Percentiles rank a stretch among this genome's conserved stretches.
Evolutionary conservation across 2,888 invertebrate genomes (phyloP).

Genomic region (Microplitis deprimator): DNA sequence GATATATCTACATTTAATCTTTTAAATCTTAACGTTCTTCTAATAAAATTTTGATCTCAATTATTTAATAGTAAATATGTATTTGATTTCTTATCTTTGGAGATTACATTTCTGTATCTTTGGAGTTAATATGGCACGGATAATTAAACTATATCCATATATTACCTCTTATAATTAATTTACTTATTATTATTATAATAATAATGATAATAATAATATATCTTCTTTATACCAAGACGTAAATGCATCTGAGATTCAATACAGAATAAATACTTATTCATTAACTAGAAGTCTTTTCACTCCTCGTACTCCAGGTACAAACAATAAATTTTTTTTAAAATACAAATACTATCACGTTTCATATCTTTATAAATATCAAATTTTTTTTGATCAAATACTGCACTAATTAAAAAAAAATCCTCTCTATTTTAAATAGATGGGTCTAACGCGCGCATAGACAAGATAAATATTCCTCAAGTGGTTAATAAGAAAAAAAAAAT

Average conservation of each 20-base stretch:
- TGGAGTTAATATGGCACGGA: neutral
- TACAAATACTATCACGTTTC: neutral
- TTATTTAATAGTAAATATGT: neutral
- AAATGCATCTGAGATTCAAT: neutral
- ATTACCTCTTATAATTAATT: neutral
- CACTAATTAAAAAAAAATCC: neutral
- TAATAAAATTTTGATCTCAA: neutral
- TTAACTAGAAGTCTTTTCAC: neutral
- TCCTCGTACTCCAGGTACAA: slow-evolving; percentile 1
- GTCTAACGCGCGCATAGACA: no score
- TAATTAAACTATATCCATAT: neutral
- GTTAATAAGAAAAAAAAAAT: neutral
- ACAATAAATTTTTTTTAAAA: neutral
- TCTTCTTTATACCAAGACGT: neutral
- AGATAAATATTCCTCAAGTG: neutral
- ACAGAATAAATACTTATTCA: neutral
- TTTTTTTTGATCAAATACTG: neutral
- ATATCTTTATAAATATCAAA: neutral
- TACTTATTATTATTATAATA: neutral
- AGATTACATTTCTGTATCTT: neutral
- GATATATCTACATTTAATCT: neutral
- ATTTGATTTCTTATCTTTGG: neutral
- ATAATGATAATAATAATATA: neutral
- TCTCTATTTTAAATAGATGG: no score
- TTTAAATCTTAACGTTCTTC: neutral